These are phyloP conservation scores for Pangasius mekongensis DNA, from an alignment of 2,797 vertebrate genomes.

Conservation along the genomic window DNA sequence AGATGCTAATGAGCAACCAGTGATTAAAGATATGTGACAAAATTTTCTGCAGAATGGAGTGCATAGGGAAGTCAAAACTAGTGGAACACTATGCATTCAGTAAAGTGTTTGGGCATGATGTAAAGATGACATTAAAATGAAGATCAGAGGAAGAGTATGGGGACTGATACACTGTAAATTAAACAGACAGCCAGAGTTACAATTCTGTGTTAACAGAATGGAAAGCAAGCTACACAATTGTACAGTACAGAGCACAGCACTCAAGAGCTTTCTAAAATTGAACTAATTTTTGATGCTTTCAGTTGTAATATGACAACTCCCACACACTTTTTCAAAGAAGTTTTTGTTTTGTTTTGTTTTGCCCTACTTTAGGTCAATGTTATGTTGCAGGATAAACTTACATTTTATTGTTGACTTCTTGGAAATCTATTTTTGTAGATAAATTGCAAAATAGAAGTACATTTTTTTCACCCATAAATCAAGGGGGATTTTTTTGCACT, in stretches of 20 bases:
- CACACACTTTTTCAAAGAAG: neutral
- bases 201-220: neutral
- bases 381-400: neutral
- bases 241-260: neutral
- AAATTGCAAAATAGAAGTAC: neutral
- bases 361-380: neutral
- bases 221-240: neutral
- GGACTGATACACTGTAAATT: neutral
- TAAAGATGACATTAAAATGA: too few species aligned
- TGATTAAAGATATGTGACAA: too few species aligned
- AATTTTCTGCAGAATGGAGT: too few species aligned
- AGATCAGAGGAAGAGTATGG: too few species aligned
- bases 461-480: too few species aligned
- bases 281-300: neutral
- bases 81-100: too few species aligned
- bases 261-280: neutral
- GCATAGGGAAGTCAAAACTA: too few species aligned
- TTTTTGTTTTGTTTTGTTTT: neutral
- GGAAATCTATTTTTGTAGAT: neutral
- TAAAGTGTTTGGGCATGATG: too few species aligned
- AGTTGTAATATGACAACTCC: neutral
- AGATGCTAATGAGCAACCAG: neutral
- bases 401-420: neutral
- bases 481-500: neutral
- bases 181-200: neutral